phyloP scores from a whole-genome alignment of 2,113 vertebrate species.

The Tenebrosternarchus preto region DNA sequence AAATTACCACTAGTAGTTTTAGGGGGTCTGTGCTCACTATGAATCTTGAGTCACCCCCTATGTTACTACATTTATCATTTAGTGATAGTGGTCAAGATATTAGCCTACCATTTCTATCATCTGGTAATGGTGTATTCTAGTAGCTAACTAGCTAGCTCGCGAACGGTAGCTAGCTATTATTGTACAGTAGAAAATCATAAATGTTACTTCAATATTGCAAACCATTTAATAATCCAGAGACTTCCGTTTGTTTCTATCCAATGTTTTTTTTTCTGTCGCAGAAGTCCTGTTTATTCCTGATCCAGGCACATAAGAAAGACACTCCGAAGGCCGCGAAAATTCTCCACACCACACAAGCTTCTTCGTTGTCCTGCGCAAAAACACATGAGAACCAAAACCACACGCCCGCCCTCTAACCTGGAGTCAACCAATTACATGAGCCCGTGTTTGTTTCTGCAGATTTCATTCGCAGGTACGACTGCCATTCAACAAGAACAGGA shows the following conservation, averaged over 20 bases:
- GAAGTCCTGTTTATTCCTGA: slow-evolving; percentile 36
- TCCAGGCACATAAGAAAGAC: slow-evolving; percentile 38
- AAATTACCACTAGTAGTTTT: neutral
- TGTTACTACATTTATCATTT: neutral
- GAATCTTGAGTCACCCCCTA: neutral
- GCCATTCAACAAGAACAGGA: slow-evolving; percentile 20
- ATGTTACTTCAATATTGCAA: slow-evolving; percentile 44
- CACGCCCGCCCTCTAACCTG: slow-evolving; percentile 34
- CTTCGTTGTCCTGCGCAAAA: slow-evolving; percentile 48
- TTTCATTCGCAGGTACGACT: slow-evolving; percentile 29
- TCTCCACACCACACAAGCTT: slow-evolving; percentile 32
- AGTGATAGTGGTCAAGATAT: neutral
- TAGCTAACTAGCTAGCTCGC: slow-evolving; percentile 38
- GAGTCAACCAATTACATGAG: slow-evolving; percentile 36
- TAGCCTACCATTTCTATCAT: slow-evolving; percentile 7
- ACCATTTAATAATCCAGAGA: slow-evolving; percentile 44
- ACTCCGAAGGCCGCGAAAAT: slow-evolving; percentile 56
- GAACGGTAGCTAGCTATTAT: slow-evolving; percentile 43
- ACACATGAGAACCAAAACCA: slow-evolving; percentile 21
- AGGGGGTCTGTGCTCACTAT: neutral
- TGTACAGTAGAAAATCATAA: slow-evolving; percentile 35
- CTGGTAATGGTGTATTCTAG: slow-evolving; percentile 8
- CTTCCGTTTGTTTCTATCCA: slow-evolving; percentile 30
- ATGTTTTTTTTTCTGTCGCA: slow-evolving; percentile 25
- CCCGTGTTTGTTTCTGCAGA: neutral